Conservation (phyloP, 2,888 invertebrate genomes). For the Pristionchus maxplancki region DNA sequence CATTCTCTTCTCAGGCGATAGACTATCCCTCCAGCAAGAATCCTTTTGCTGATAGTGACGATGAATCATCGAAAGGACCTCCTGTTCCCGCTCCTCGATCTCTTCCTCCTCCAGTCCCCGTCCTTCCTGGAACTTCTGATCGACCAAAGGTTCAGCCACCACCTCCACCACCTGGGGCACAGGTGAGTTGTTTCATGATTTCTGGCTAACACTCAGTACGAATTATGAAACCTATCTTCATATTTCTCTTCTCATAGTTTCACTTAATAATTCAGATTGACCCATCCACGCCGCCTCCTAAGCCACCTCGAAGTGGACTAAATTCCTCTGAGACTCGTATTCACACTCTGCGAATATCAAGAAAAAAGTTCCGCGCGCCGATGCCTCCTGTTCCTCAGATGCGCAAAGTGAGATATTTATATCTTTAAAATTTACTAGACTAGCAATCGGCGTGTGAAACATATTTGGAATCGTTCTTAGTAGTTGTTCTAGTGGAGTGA, state of each 20-base stretch:
- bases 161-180: slow-evolving; percentile 53
- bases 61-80: slow-evolving; percentile 49
- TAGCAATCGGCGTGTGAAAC: not conserved
- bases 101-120: slow-evolving; percentile 51
- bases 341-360: slow-evolving; percentile 53
- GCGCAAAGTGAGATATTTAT: slow-evolving; percentile 48
- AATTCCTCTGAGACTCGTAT: slow-evolving; percentile 35
- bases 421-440: not conserved
- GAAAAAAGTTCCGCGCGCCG: slow-evolving; percentile 55
- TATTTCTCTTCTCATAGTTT: not conserved
- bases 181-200: slow-evolving; percentile 9
- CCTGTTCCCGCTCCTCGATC: slow-evolving; percentile 54
- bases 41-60: slow-evolving; percentile 57
- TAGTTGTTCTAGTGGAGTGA: too few relatives aligned
- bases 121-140: slow-evolving; percentile 55
- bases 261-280: slow-evolving; percentile 12
- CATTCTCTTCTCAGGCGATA: not conserved
- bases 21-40: slow-evolving; percentile 55
- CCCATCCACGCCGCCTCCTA: slow-evolving; percentile 38
- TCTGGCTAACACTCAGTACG: not conserved
- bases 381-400: slow-evolving; percentile 53
- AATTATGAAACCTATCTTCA: not conserved
- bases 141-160: slow-evolving; percentile 55
- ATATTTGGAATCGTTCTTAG: too few relatives aligned
- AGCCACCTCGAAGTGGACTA: slow-evolving; percentile 18